These are phyloP conservation scores for Hydriomena furcata DNA, from an alignment of 2,888 invertebrate species.

Conservation along the genomic window DNA sequence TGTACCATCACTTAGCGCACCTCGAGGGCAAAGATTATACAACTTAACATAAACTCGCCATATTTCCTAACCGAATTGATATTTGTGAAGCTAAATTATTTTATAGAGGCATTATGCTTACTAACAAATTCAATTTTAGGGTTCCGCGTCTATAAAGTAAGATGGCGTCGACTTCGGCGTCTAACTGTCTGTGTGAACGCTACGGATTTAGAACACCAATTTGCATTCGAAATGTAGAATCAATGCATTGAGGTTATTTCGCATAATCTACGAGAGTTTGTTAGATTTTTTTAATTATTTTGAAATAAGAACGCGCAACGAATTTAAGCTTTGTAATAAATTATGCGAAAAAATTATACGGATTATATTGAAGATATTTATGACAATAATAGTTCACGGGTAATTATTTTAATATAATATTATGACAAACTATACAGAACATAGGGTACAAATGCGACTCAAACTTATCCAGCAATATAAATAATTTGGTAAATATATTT, in stretches of 20 bases:
- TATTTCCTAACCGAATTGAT: constrained; percentile 47
- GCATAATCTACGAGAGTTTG: not conserved
- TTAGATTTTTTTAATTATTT: not conserved
- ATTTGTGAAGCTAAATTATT: constrained; percentile 46
- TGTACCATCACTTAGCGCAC: constrained; percentile 66
- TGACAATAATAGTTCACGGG: too few relatives aligned
- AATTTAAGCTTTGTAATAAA: too few relatives aligned
- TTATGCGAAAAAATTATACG: too few relatives aligned
- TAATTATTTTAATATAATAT: too few relatives aligned
- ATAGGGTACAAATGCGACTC: not conserved
- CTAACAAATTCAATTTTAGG: constrained; percentile 32
- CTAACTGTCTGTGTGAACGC: constrained; percentile 13
- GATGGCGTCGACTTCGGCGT: constrained; percentile 1
- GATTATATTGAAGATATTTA: too few relatives aligned
- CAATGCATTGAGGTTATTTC: not conserved
- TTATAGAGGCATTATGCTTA: constrained; percentile 35
- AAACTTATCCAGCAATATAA: constrained; percentile 24
- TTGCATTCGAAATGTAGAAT: constrained; percentile 7
- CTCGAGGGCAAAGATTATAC: constrained; percentile 55
- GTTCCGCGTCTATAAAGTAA: constrained; percentile 7
- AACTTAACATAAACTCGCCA: constrained; percentile 46
- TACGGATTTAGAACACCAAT: constrained; percentile 7
- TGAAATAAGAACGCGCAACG: too few relatives aligned
- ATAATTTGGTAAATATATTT: constrained; percentile 37
- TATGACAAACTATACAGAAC: constrained; percentile 2